Percentiles rank a stretch among this genome's conserved stretches.
Evolutionary conservation across 2,113 vertebrate genomes (phyloP).

Genomic region (Caranx melampygus): DNA sequence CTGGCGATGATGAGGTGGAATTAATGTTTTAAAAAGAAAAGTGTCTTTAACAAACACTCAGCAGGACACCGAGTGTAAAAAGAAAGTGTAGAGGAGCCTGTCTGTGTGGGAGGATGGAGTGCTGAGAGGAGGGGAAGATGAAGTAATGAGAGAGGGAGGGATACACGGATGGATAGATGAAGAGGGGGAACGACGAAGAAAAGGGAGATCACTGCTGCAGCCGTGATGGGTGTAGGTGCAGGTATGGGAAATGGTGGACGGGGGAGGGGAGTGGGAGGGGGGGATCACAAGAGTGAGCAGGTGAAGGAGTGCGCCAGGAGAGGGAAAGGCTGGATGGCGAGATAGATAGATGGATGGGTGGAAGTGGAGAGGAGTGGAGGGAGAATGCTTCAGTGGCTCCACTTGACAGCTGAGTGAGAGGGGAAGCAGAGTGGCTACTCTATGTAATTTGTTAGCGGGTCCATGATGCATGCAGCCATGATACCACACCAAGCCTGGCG

Average conservation of each 20-base stretch:
- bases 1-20: not conserved
- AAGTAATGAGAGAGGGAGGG: constrained; percentile 44
- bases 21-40: not conserved
- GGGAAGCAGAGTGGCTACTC: constrained; percentile 82
- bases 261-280: not conserved
- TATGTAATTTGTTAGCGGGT: constrained; percentile 82
- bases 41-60: constrained; percentile 1
- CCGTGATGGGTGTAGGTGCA: constrained; percentile 44
- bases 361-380: constrained; percentile 64
- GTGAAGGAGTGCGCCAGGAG: constrained; percentile 33
- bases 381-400: constrained; percentile 78
- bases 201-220: constrained; percentile 45
- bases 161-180: constrained; percentile 42
- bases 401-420: constrained; percentile 84
- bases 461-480: constrained; percentile 81
- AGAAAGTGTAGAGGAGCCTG: not conserved
- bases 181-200: constrained; percentile 42
- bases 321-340: constrained; percentile 34
- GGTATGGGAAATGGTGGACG: constrained; percentile 34
- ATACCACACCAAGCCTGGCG: constrained; percentile 66
- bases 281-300: constrained; percentile 31
- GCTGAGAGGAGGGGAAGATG: constrained; percentile 10
- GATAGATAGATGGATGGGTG: constrained; percentile 60
- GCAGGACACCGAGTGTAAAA: not conserved
- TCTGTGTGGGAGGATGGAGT: constrained; percentile 16